Conservation (phyloP, 2,113 vertebrate species). For the Megaceryle maxima region DNA sequence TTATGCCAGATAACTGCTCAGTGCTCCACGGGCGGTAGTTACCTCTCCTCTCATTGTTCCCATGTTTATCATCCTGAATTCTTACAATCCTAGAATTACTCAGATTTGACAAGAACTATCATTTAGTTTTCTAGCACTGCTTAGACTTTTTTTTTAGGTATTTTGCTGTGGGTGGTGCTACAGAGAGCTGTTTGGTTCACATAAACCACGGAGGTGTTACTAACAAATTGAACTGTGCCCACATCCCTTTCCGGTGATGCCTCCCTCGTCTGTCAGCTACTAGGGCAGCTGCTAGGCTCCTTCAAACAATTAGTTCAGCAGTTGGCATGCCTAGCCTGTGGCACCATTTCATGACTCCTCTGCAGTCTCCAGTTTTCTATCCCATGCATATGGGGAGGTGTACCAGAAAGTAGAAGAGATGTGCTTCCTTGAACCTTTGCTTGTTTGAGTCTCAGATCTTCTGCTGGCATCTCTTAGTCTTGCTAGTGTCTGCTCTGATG, state of each 20-base stretch:
- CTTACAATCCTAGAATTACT: not conserved
- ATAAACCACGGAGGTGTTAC: not conserved
- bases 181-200: not conserved
- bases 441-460: not conserved
- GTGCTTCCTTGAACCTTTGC: not conserved
- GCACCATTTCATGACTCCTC: not conserved
- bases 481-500: not conserved
- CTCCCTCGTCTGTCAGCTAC: not conserved
- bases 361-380: not conserved
- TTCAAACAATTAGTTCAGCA: not conserved
- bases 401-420: not conserved
- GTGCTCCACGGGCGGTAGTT: not conserved
- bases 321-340: rapidly evolving
- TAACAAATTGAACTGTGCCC: not conserved
- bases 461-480: not conserved
- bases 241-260: not conserved
- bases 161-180: not conserved
- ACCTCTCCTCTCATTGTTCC: not conserved
- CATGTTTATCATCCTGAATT: not conserved
- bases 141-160: not conserved
- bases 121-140: not conserved
- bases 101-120: not conserved
- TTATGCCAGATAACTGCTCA: not conserved
- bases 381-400: not conserved
- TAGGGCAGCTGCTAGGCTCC: not conserved